Base-by-base conservation (phyloP, 2,888 invertebrate genomes). In the Bombylius discolor region DNA sequence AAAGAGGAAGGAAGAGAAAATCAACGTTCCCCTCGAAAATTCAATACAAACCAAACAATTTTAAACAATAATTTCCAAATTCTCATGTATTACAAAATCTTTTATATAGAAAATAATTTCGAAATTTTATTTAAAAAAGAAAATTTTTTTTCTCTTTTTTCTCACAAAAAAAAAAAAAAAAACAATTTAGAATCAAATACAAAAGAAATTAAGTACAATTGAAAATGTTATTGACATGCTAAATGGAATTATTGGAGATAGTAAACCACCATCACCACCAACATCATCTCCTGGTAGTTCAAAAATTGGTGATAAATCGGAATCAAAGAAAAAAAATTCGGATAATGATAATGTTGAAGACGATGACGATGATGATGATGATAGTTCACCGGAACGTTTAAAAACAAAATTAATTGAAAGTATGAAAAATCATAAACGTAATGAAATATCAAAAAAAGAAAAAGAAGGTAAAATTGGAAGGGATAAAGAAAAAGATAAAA, bases 151-250 rank as follows among this genome's bases (percentile, higher is more conserved):
- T 54, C 36, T 58, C 13, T 42, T 47, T 13, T 13, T 47, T 57
- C 56, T 54, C 51, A 53, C 52, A 36, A 36, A 23, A 23, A 23
- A 23, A 23, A 23, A 23, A 23, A 23, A 23, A 23, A 23, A 2
- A 23, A 23, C 3, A 23, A 49, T 47, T 52, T 65, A 74, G 74
- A 67, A 62, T 54, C 73, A 74, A 70, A 73, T 74, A 32, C 68
- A 73, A 61, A 73, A 71, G 62, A 74, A 74, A 64, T 59, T 74
- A 49, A 70, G 86, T 74, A 88, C 89, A 0, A 88, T 90, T 70
- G 83, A 84, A 73, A 89, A 89, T 72, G 89, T 91, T 32, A 87
- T 92, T 66, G 90, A 90, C 68, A 90, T 90, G 87, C 77, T 92
- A 65, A 86, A 86, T 58, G 85, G 85, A 44, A 87, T 91, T 67